Evolutionary conservation across 1,140 invertebrate genomes (phyloP).

Genomic region (Ips typographus): DNA sequence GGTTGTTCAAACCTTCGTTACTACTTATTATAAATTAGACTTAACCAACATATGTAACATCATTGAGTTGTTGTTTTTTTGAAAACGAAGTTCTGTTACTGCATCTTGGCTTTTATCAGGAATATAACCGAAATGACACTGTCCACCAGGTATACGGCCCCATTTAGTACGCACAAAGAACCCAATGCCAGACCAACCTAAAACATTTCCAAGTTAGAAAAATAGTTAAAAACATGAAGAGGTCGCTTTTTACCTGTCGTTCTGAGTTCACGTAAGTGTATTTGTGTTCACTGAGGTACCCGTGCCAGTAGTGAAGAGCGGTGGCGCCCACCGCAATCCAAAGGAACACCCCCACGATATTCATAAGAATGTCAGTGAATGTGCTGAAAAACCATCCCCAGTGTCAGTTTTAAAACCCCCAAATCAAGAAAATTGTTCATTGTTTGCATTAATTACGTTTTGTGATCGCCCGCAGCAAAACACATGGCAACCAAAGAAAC

Average conservation of each 20-base stretch:
- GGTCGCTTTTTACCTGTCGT: conserved; percentile 59
- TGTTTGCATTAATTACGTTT: conserved; percentile 51
- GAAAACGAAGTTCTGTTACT: conserved; percentile 13
- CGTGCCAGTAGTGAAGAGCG: conserved; percentile 83
- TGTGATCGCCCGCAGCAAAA: conserved; percentile 76
- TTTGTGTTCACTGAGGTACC: conserved; percentile 75
- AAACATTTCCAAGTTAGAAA: conserved; percentile 38
- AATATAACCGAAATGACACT: conserved; percentile 69
- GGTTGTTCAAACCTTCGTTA: too few species aligned
- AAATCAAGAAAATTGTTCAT: conserved; percentile 17
- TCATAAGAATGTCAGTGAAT: conserved; percentile 77
- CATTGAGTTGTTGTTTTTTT: too few species aligned
- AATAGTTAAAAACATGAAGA: background rate
- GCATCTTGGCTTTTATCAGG: conserved; percentile 41
- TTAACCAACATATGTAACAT: too few species aligned
- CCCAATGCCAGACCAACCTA: conserved; percentile 77
- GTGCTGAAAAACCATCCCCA: conserved; percentile 42
- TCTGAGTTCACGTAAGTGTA: conserved; percentile 67
- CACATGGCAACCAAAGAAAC: conserved; percentile 70
- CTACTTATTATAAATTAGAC: too few species aligned
- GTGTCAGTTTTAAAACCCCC: background rate
- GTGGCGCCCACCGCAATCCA: conserved; percentile 81
- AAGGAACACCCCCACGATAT: conserved; percentile 78
- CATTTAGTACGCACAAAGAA: conserved; percentile 73
- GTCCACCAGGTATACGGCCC: conserved; percentile 75